A percentile compares a stretch with the other conserved stretches of the same genome.
phyloP scores from a whole-genome alignment of 2,113 vertebrate species.

The Notechis scutatus region DNA sequence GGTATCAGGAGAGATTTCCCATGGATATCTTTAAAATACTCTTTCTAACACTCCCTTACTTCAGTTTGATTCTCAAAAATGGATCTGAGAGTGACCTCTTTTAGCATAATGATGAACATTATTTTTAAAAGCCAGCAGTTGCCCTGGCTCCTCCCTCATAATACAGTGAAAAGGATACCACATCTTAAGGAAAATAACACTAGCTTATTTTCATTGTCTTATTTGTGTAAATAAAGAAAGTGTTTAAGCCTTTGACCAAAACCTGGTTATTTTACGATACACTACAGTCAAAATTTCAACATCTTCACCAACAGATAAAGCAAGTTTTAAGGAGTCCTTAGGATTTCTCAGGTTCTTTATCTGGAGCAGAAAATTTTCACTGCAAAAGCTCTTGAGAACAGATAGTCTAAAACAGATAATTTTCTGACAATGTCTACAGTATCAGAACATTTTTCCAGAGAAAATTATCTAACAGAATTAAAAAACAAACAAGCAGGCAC shows the following conservation, averaged over 20 bases:
- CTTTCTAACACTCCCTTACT: neutral
- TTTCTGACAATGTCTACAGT: neutral
- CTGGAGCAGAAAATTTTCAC: neutral
- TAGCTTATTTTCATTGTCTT: neutral
- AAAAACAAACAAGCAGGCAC: neutral
- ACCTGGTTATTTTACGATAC: neutral
- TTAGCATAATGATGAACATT: neutral
- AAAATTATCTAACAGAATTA: neutral
- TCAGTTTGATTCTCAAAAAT: neutral
- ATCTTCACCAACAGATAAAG: neutral
- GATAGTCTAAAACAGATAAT: neutral
- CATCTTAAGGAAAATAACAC: too few relatives aligned
- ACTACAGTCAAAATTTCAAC: neutral
- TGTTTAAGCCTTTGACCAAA: neutral
- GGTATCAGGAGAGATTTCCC: too few relatives aligned
- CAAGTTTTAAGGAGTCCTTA: neutral
- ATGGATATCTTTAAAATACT: neutral
- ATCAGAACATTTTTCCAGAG: neutral
- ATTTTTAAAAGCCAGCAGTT: neutral
- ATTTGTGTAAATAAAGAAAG: neutral
- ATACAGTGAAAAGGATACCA: neutral
- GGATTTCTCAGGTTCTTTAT: neutral
- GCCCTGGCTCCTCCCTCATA: neutral
- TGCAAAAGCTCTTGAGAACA: neutral
- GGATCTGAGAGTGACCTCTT: neutral